These are phyloP conservation scores for Chaetogeoica ovagalla DNA, from an alignment of 2,888 invertebrate genomes.

Conservation along the genomic window DNA sequence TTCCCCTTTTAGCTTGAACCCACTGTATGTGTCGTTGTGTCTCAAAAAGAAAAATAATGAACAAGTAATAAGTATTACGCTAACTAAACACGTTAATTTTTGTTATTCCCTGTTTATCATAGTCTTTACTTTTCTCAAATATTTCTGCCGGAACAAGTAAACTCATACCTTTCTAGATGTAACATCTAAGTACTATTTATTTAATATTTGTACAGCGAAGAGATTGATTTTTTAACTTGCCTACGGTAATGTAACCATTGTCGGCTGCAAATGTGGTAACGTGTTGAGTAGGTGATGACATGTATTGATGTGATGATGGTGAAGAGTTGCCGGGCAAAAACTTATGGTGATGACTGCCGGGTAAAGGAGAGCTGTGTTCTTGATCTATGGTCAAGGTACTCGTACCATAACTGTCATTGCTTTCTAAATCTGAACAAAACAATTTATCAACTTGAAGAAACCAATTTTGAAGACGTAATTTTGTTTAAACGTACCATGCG, in stretches of 20 bases:
- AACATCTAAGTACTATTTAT: background rate
- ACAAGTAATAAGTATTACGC: too few species aligned
- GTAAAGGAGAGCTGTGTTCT: constrained; percentile 67
- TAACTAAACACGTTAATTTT: too few species aligned
- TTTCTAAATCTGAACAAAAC: constrained; percentile 70
- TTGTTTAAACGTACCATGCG: constrained; percentile 68
- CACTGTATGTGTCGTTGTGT: too few species aligned
- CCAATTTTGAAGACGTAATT: constrained; percentile 9
- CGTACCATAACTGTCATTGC: constrained; percentile 81
- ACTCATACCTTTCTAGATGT: background rate
- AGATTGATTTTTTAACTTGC: constrained; percentile 27
- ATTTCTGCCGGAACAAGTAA: too few species aligned
- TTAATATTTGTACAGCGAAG: background rate
- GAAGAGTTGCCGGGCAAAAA: constrained; percentile 47
- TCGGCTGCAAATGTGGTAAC: constrained; percentile 46
- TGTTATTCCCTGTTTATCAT: background rate
- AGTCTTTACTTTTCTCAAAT: background rate
- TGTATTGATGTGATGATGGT: constrained; percentile 47
- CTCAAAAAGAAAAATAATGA: too few species aligned
- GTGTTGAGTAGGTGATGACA: constrained; percentile 50
- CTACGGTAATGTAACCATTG: constrained; percentile 50
- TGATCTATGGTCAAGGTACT: constrained; percentile 76
- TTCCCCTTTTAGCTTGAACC: too few species aligned
- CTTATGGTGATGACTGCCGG: constrained; percentile 43
- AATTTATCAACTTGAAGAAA: background rate